A percentile compares a stretch with the other conserved stretches of the same genome.
phyloP scores from a whole-genome alignment of 2,797 vertebrate genomes.

The Phalloptychus januarius region DNA sequence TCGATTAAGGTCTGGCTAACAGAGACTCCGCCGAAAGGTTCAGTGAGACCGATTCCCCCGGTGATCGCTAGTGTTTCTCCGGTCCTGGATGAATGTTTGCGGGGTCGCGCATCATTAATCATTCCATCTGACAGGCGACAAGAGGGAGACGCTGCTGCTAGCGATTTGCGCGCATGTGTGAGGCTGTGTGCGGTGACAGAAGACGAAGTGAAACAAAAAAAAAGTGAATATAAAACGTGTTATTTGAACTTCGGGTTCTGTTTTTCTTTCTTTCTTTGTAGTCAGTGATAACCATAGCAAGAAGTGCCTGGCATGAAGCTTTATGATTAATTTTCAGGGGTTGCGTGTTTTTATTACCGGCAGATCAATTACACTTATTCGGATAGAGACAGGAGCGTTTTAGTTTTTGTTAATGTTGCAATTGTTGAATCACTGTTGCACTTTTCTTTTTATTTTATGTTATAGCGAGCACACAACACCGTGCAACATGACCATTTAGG shows the following conservation, averaged over 20 bases:
- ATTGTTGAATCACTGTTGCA: neutral
- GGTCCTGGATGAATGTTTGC: conserved; percentile 64
- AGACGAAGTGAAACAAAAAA: neutral
- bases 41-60: conserved; percentile 55
- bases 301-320: neutral
- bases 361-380: neutral
- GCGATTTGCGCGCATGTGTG: conserved; percentile 5
- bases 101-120: conserved; percentile 72
- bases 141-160: conserved; percentile 25
- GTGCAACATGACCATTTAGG: neutral
- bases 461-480: neutral
- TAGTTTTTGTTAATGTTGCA: neutral
- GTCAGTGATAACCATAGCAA: neutral
- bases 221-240: neutral
- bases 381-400: neutral
- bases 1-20: conserved; percentile 44
- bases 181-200: neutral
- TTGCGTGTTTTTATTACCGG: neutral
- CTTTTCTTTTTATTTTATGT: neutral
- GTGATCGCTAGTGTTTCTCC: conserved; percentile 57
- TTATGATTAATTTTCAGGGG: neutral
- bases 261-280: neutral
- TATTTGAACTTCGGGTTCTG: neutral
- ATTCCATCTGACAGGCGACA: conserved; percentile 57
- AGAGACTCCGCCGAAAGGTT: conserved; percentile 28